Base-by-base conservation (phyloP, 2,113 vertebrate genomes). In the Himantopus leucocephalus region DNA sequence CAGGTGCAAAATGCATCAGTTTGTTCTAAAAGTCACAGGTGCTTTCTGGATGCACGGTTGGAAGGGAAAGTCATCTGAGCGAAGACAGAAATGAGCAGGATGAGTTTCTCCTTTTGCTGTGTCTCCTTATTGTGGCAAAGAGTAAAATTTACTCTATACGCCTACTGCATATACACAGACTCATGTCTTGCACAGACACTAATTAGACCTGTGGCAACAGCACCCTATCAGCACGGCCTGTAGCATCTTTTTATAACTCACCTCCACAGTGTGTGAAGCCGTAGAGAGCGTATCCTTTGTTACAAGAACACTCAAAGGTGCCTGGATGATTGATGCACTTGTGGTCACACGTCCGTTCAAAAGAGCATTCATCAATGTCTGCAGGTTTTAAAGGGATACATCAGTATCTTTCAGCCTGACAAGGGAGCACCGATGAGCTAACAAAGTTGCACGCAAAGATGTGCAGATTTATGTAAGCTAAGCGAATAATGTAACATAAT, bases 321-420 rank as follows among this genome's bases (percentile, higher is more conserved):
- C 99, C 99, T 3, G 98, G 98, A 87, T 98, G 98, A 98, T 99
- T 99, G 97, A 99, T 98, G 98, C 99, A 99, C 35, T 97, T 99
- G 98, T 99, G 99, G 98, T 99, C 99, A 70, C 99, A 99, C 19
- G 98, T 99, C 96, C 99, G 98, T 96, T 99, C 99, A 90, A 99
- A 99, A 91, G 98, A 99, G 97, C 99, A 99, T 95, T 99, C 99
- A 34, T 99, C 99, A 88, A 99, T 98, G 98, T 99, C 99, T 99
- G 98, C 94, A 98, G 98, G 98, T 96, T 90, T 73, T 59, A 97
- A 97, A 97, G 71, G 76, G 75, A 97, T 10, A 74, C 27, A n/a
- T 94, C 76, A 97, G 88, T 14, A 83, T 62, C 93, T 47, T 43
- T 39, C 67, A 15, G 88, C 34, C 37, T 78, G 62, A 12, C 76